Evolutionary conservation across 2,113 vertebrate species (phyloP), one percentile per base, ranked within the genome.

Genomic region (Myrmecophaga tridactyla): DNA sequence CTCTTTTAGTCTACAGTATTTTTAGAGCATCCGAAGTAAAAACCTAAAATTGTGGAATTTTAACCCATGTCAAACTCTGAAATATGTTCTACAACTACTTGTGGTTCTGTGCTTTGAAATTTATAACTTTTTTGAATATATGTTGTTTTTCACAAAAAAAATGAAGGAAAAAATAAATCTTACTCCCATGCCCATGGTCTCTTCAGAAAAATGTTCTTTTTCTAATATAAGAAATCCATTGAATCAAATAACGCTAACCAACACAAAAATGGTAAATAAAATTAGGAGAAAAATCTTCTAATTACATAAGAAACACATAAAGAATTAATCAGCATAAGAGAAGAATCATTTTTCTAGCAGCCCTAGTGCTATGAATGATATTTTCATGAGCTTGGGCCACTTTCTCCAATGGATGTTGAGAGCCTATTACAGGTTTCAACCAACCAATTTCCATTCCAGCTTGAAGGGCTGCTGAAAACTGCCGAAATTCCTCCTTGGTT

Each of bases 311-410:
- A 69, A 70, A 80, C 39, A 93, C 0, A 48, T 23, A 34, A 51
- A 72, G n/a, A 67, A 69, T 27, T 15, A 76, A 83, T 89, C 75
- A 73, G 97, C 80, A 96, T 48, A 98, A 96, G 43, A 98, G 91
- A 20, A 99, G 98, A 90, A 99, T 95, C 98, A 99, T 98, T 97
- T 99, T 99, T 20, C 99, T 99, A n/a, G 43, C 83, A 63, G 99
- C 97, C 39, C 99, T 98, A 25, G 96, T 67, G 93, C 95, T 89
- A 8, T 96, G 89, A 48, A 99, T 99, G 43, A 99, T 98, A 82
- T 99, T 97, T 73, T 98, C 92, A 18, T 99, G 99, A 92, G 99
- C 99, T 73, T 98, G 89, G 3, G 78, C 92, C 0, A 36, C 98
- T 29, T 98, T 97, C 83, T 99, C 98, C 95, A 99, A 73, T 0